phyloP scores from a whole-genome alignment of 2,797 vertebrate species.

The Antrozous pallidus region DNA sequence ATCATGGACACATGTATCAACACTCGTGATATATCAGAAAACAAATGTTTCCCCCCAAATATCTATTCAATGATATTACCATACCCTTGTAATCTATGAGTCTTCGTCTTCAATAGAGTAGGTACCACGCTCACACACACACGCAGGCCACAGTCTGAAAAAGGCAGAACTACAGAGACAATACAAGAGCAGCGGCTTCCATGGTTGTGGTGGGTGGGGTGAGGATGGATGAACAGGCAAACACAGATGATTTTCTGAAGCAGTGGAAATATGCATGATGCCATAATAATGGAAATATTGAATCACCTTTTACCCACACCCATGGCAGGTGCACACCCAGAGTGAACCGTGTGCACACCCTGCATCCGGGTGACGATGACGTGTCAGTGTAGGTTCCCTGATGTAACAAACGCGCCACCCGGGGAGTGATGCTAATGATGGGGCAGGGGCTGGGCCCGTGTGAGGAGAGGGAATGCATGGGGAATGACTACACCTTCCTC shows the following conservation, averaged over 20 bases:
- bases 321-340: no score
- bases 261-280: neutral
- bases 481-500: no score
- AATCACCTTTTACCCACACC: neutral
- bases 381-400: no score
- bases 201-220: fast-evolving
- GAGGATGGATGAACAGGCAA: neutral
- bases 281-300: neutral
- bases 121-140: neutral
- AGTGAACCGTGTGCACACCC: neutral
- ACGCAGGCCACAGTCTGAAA: neutral
- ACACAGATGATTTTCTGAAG: neutral
- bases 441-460: no score
- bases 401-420: neutral
- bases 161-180: neutral
- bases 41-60: neutral
- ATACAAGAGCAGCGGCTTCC: neutral
- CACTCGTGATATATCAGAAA: neutral
- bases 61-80: neutral
- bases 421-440: neutral
- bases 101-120: neutral
- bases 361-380: no score
- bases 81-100: neutral
- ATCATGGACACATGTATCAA: neutral
- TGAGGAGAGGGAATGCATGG: neutral